A percentile compares a stretch with the other conserved stretches of the same genome.
Conservation (phyloP, 2,888 invertebrate genomes). For the Anthophora plumipes region DNA sequence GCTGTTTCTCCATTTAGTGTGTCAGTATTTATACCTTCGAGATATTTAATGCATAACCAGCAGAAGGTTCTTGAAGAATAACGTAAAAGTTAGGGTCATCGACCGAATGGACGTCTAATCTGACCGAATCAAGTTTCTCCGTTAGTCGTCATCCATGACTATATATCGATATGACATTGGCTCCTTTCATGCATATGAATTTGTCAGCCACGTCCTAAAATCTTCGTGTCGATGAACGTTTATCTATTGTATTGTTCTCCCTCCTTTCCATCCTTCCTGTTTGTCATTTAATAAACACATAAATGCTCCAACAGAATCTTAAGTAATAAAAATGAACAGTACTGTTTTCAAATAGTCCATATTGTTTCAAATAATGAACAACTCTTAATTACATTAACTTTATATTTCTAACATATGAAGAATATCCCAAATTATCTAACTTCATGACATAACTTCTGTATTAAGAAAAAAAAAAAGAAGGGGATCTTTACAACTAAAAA, state of each 20-base stretch:
- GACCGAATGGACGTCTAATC: constrained; percentile 65
- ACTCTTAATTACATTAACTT: no score
- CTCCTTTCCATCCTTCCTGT: neutral
- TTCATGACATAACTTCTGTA: no score
- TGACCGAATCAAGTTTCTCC: constrained; percentile 64
- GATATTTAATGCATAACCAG: constrained; percentile 30
- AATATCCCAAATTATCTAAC: no score
- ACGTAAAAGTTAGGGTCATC: constrained; percentile 54
- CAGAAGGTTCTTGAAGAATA: constrained; percentile 16
- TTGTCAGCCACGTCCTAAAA: constrained; percentile 31
- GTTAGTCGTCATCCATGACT: constrained; percentile 56
- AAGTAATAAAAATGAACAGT: neutral
- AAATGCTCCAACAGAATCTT: neutral
- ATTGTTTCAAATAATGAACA: neutral
- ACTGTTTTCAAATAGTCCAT: neutral
- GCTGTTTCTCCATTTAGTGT: neutral
- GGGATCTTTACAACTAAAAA: no score
- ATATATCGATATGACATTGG: constrained; percentile 44
- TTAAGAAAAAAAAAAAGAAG: no score
- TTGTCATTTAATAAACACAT: neutral
- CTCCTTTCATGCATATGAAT: constrained; percentile 54
- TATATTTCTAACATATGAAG: no score
- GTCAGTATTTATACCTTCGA: constrained; percentile 31
- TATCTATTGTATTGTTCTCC: neutral
- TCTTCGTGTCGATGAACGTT: constrained; percentile 26